A percentile compares a stretch with the other conserved stretches of the same genome.
These are phyloP conservation scores for Gymnocheta viridis DNA, from an alignment of 2,888 invertebrate species.

Conservation along the genomic window DNA sequence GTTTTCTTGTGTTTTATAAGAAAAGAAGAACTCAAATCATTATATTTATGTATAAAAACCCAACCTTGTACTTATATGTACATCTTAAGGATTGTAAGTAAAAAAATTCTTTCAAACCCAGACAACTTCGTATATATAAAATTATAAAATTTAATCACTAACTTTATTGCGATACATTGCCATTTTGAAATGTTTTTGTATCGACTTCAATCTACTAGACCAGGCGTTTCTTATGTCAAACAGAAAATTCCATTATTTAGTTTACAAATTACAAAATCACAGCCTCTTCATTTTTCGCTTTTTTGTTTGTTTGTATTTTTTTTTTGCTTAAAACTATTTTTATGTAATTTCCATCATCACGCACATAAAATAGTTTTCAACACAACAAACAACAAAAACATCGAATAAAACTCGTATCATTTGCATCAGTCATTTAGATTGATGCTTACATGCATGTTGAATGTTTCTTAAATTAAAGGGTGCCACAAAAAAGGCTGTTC, in stretches of 20 bases:
- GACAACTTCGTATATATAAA: too few relatives aligned
- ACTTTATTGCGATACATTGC: not conserved
- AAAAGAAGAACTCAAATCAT: too few relatives aligned
- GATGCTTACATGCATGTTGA: slow-evolving; percentile 15
- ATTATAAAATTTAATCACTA: not conserved
- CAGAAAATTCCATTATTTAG: slow-evolving; percentile 8
- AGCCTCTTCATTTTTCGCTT: not conserved
- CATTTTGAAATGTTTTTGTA: not conserved
- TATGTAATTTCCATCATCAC: slow-evolving; percentile 54
- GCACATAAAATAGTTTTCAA: slow-evolving; percentile 55
- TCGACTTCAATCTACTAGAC: not conserved
- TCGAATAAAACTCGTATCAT: slow-evolving; percentile 30
- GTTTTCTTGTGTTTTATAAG: too few relatives aligned
- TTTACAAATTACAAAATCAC: slow-evolving; percentile 13
- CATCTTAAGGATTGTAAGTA: too few relatives aligned
- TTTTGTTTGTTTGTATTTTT: not conserved
- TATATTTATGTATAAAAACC: too few relatives aligned
- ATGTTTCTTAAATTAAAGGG: not conserved
- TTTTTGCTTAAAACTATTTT: slow-evolving; percentile 38
- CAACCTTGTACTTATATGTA: too few relatives aligned
- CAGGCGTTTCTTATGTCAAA: not conserved
- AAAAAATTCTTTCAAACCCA: too few relatives aligned
- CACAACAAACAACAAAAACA: not conserved
- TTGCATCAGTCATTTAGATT: slow-evolving; percentile 59
- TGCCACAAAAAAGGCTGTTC: not conserved